These are phyloP conservation scores for Salticus scenicus DNA, from an alignment of 2,888 invertebrate genomes.

Conservation along the genomic window DNA sequence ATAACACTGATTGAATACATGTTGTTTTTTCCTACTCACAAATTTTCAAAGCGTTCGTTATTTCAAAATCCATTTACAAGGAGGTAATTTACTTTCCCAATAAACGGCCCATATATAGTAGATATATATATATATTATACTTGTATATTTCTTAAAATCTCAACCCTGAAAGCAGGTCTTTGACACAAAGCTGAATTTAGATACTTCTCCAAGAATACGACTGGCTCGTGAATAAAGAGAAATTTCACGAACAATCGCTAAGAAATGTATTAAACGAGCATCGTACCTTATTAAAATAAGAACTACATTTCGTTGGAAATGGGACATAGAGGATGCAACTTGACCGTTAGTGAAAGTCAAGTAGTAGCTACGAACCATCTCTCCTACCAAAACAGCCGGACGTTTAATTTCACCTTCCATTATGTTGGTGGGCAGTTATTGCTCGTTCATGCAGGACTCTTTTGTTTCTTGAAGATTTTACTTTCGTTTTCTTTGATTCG, in stretches of 20 bases:
- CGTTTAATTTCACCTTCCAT: conserved; percentile 32
- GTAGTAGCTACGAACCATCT: not conserved
- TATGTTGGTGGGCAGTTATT: conserved; percentile 11
- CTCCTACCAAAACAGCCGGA: not conserved
- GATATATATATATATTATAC: too few relatives aligned
- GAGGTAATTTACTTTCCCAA: too few relatives aligned
- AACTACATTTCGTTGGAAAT: not conserved
- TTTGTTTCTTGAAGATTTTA: conserved; percentile 28
- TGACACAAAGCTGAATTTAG: not conserved
- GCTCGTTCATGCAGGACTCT: conserved; percentile 20
- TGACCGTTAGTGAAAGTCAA: conserved; percentile 29
- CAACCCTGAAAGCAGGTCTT: not conserved
- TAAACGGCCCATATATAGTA: too few relatives aligned
- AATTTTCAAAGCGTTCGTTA: too few relatives aligned
- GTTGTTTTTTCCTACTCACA: too few relatives aligned
- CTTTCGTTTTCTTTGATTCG: conserved; percentile 27
- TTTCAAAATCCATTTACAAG: too few relatives aligned
- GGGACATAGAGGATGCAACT: conserved; percentile 8
- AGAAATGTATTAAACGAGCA: conserved; percentile 5
- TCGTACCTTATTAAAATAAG: not conserved
- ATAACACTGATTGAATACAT: too few relatives aligned
- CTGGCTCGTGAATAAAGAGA: conserved; percentile 17
- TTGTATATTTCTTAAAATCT: too few relatives aligned
- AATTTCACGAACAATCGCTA: conserved; percentile 37
- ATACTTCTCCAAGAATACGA: not conserved